A percentile compares a stretch with the other conserved stretches of the same genome.
These are phyloP conservation scores for Synaphobranchus kaupii DNA, from an alignment of 2,797 vertebrate genomes.

Conservation along the genomic window DNA sequence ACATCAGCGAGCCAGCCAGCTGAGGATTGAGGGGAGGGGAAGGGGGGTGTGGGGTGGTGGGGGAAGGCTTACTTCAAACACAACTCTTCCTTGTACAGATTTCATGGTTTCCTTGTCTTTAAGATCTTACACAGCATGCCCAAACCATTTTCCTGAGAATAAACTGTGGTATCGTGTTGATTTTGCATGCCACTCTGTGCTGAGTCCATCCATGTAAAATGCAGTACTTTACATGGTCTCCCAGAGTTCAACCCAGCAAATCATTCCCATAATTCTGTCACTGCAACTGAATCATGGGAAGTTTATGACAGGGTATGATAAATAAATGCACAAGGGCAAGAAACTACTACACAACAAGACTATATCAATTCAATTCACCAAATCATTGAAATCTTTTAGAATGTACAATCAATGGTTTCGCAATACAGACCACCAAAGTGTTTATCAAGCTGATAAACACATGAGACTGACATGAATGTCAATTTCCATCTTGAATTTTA, in stretches of 20 bases:
- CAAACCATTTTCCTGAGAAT: slow-evolving; percentile 36
- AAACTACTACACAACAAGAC: not conserved
- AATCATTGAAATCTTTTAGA: slow-evolving; percentile 58
- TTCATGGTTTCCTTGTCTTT: slow-evolving; percentile 65
- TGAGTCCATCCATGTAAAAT: slow-evolving; percentile 56
- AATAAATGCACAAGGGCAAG: not conserved
- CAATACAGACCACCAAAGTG: not conserved
- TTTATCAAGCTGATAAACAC: not conserved
- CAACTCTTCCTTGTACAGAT: slow-evolving; percentile 58
- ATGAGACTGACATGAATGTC: not conserved
- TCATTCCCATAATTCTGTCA: slow-evolving; percentile 66
- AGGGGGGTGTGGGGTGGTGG: slow-evolving; percentile 38
- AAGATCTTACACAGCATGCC: slow-evolving; percentile 57
- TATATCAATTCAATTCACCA: not conserved
- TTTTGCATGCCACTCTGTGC: slow-evolving; percentile 60
- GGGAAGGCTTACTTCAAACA: slow-evolving; percentile 60
- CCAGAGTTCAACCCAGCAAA: slow-evolving; percentile 60
- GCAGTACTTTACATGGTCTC: slow-evolving; percentile 53
- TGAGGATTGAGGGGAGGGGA: slow-evolving; percentile 50
- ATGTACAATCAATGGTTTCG: not conserved
- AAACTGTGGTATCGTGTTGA: slow-evolving; percentile 56
- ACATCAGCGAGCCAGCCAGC: slow-evolving; percentile 65
- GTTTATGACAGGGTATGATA: slow-evolving; percentile 40
- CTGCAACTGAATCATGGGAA: slow-evolving; percentile 58
- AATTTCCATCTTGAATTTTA: not conserved